Conservation (phyloP, 2,797 vertebrate species). For the Acomys russatus region DNA sequence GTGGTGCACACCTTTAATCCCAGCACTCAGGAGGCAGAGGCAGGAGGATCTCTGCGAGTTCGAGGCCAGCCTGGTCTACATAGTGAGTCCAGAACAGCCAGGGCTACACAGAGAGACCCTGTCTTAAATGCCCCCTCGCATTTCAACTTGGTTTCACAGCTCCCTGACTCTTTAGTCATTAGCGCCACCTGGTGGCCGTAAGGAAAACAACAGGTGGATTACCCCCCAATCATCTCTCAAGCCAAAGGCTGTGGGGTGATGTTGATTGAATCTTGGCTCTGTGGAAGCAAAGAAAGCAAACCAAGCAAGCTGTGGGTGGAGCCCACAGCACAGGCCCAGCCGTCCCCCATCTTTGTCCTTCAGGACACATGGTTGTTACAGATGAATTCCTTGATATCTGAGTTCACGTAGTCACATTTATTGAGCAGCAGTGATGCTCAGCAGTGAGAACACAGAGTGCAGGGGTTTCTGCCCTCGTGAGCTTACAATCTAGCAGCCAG, state of each 20-base stretch:
- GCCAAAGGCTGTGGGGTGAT: not conserved
- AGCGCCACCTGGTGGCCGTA: constrained; percentile 78
- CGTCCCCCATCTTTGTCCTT: not conserved
- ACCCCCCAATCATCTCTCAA: not conserved
- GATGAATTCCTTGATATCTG: constrained; percentile 45
- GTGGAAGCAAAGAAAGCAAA: not conserved
- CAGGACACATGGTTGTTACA: constrained; percentile 30
- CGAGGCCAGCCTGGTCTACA: no score
- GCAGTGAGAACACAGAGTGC: not conserved
- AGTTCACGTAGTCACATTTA: constrained; percentile 65
- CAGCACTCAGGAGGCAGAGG: no score
- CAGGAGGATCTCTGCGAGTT: no score
- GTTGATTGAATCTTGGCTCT: constrained; percentile 38
- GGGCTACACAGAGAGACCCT: no score
- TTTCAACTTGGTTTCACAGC: not conserved
- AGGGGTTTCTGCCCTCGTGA: constrained; percentile 42
- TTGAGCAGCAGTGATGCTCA: constrained; percentile 59
- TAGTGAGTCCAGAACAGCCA: no score
- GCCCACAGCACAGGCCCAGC: not conserved
- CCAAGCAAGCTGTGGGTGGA: not conserved
- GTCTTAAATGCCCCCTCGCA: no score
- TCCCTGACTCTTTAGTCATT: not conserved
- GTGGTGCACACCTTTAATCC: no score
- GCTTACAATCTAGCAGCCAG: constrained; percentile 55
- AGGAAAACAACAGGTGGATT: constrained; percentile 34